Percentiles rank a stretch among this genome's conserved stretches.
These are phyloP conservation scores for Alethe castanea DNA, from an alignment of 2,113 vertebrate species.

Conservation along the genomic window DNA sequence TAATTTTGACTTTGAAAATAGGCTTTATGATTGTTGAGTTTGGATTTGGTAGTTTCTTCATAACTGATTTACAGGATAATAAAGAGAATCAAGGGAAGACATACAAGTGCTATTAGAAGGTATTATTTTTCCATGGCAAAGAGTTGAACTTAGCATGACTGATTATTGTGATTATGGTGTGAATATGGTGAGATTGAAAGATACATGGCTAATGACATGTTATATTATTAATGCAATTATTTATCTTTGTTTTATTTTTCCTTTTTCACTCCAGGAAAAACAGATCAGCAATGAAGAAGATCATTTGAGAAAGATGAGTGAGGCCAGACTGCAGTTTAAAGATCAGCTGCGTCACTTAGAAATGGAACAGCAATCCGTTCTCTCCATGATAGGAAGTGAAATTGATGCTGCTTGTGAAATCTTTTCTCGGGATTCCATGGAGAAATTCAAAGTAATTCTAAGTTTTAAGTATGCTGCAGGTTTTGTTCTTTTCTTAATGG, in stretches of 20 bases:
- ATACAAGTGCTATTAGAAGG: background rate
- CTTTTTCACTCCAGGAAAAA: conserved; percentile 60
- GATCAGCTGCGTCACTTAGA: conserved; percentile 80
- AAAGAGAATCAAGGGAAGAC: background rate
- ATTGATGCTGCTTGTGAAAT: conserved; percentile 84
- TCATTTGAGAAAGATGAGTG: conserved; percentile 70
- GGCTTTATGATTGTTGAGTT: background rate
- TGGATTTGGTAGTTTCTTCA: background rate
- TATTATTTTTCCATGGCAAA: background rate
- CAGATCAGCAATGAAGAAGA: conserved; percentile 70
- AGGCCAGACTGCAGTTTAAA: conserved; percentile 73
- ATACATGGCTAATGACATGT: background rate
- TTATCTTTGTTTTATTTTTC: background rate
- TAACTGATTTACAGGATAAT: background rate
- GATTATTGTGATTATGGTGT: background rate
- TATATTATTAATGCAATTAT: background rate
- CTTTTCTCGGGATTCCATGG: conserved; percentile 78
- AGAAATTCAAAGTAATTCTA: conserved; percentile 87
- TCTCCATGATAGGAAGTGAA: conserved; percentile 82
- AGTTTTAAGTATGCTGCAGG: conserved; percentile 14
- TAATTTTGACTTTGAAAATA: background rate
- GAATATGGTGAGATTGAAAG: background rate
- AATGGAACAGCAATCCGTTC: conserved; percentile 83
- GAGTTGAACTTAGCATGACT: background rate
- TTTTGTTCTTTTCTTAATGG: conserved; percentile 18